Conservation (phyloP, 2,797 vertebrate genomes). For the Momotus momota region DNA sequence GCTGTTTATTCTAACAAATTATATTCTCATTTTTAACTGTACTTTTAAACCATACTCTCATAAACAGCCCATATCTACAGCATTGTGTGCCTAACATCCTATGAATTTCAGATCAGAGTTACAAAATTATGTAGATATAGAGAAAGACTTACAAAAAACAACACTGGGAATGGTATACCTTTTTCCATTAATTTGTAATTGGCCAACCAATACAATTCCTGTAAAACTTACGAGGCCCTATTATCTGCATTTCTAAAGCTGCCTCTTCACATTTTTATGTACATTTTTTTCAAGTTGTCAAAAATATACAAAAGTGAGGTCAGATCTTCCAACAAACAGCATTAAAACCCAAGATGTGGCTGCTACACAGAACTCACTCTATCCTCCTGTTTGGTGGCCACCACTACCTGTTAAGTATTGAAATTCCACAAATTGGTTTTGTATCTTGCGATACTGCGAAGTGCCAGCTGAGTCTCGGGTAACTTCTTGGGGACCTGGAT, state of each 20-base stretch:
- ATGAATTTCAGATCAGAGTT: neutral
- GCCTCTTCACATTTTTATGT: neutral
- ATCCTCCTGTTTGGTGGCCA: neutral
- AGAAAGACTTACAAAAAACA: neutral
- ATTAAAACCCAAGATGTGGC: neutral
- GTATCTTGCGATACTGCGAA: neutral
- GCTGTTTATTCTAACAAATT: constrained; percentile 82
- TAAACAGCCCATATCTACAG: neutral
- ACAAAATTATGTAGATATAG: neutral
- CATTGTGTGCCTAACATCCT: fast-evolving
- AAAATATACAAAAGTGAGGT: neutral
- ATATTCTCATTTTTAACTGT: constrained; percentile 51
- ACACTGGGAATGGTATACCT: neutral
- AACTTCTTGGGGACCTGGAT: neutral
- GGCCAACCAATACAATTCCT: neutral
- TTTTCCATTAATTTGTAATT: neutral
- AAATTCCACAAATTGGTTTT: neutral
- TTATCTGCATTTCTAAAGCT: neutral
- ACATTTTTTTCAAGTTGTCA: neutral
- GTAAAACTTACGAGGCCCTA: neutral
- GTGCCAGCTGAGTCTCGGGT: neutral
- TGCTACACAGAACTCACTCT: neutral
- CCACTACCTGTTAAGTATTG: neutral
- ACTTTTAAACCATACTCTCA: constrained; percentile 88
- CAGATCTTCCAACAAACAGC: neutral